Conservation (phyloP, 2,113 vertebrate species). For the Festucalex cinctus region DNA sequence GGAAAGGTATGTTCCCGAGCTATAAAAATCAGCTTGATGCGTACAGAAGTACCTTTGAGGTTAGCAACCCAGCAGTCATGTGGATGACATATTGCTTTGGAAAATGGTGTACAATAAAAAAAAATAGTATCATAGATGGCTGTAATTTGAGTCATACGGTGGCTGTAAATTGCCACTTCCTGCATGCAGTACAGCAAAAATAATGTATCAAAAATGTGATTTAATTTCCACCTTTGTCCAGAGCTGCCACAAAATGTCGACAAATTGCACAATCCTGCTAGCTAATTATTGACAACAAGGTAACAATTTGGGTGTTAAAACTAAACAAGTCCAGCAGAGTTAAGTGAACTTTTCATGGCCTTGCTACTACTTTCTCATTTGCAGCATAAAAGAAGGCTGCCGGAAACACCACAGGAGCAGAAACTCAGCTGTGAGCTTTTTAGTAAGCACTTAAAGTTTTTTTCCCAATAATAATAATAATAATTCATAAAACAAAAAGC, state of each 20-base stretch:
- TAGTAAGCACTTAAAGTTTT: slow-evolving; percentile 57
- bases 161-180: background rate
- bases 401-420: slow-evolving; percentile 40
- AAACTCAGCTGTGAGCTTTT: slow-evolving; percentile 42
- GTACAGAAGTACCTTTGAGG: background rate
- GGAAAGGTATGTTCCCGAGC: background rate
- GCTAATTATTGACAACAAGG: background rate
- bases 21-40: background rate
- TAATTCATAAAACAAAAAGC: slow-evolving; percentile 52
- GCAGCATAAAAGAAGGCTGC: slow-evolving; percentile 50
- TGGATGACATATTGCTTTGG: background rate
- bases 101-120: background rate
- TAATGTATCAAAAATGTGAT: too few species aligned
- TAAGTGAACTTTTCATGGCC: slow-evolving; percentile 37
- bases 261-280: background rate
- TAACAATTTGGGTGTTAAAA: slow-evolving; percentile 19
- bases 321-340: slow-evolving; percentile 37
- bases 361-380: slow-evolving; percentile 55
- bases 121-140: too few species aligned
- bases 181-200: too few species aligned
- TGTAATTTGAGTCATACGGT: background rate
- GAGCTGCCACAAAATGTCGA: background rate
- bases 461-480: slow-evolving; percentile 46
- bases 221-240: background rate
- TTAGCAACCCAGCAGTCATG: background rate